phyloP scores from a whole-genome alignment of 2,888 invertebrate species.

The Axea sp. region DNA sequence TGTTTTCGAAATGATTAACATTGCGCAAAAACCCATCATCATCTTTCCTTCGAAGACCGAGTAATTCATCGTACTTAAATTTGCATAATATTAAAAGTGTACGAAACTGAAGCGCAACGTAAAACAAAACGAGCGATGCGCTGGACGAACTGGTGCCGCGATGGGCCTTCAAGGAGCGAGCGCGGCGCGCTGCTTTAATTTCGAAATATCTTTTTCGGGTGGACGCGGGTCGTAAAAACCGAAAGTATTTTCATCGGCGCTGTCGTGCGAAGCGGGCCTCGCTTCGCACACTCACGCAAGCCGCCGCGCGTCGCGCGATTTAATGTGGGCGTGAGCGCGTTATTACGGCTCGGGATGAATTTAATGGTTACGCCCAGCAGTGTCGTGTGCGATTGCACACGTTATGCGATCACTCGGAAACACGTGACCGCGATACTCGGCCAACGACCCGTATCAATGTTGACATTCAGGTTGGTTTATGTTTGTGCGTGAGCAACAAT shows the following conservation, averaged over 20 bases:
- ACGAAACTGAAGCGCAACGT: too few species aligned
- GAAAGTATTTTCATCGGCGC: conserved; percentile 66
- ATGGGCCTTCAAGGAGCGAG: conserved; percentile 1
- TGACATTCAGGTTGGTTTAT: conserved; percentile 8
- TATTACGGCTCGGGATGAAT: conserved; percentile 68
- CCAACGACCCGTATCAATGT: conserved; percentile 30
- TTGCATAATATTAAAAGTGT: too few species aligned
- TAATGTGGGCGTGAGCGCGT: conserved; percentile 65
- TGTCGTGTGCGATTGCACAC: conserved; percentile 41
- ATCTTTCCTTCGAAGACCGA: too few species aligned
- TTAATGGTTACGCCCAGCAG: conserved; percentile 65
- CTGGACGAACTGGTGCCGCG: conserved; percentile 5
- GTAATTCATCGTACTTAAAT: too few species aligned
- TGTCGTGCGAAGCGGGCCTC: conserved; percentile 65
- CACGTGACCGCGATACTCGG: conserved; percentile 43
- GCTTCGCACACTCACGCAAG: conserved; percentile 43
- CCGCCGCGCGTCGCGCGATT: conserved; percentile 62
- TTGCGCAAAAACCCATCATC: too few species aligned
- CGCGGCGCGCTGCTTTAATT: conserved; percentile 17
- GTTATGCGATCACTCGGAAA: conserved; percentile 59
- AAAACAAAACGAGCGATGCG: too few species aligned
- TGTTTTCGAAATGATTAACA: too few species aligned
- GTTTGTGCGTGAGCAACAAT: not conserved
- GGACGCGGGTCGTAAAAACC: conserved; percentile 28
- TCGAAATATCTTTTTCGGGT: conserved; percentile 11